A percentile compares a stretch with the other conserved stretches of the same genome.
Evolutionary conservation across 2,888 invertebrate species (phyloP).

Genomic region (Liposcelis brunnea): DNA sequence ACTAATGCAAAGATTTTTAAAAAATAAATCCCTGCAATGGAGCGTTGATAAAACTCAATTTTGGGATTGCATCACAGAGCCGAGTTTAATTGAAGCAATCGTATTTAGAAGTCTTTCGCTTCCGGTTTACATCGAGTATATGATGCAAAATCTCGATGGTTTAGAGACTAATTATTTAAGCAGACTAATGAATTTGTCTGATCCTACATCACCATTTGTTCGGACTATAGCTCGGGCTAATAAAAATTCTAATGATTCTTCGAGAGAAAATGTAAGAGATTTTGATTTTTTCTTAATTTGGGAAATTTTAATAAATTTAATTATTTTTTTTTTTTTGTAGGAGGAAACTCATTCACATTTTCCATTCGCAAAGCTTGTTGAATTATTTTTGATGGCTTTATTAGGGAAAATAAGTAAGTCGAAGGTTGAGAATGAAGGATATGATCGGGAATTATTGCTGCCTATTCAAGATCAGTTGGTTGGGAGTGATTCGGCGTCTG

Average conservation of each 20-base stretch:
- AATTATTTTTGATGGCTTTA: not conserved
- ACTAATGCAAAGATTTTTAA: conserved; percentile 23
- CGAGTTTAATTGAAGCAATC: not conserved
- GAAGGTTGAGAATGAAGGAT: not conserved
- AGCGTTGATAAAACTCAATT: too few species aligned
- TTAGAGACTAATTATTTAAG: too few species aligned
- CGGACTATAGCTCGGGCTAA: too few species aligned
- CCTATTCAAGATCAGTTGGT: not conserved
- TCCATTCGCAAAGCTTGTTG: not conserved
- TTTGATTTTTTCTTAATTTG: too few species aligned
- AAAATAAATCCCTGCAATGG: conserved; percentile 1
- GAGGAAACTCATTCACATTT: not conserved
- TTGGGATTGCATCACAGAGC: not conserved
- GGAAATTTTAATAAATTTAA: too few species aligned
- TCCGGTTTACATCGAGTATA: too few species aligned
- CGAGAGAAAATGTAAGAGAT: too few species aligned
- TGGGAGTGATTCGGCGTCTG: not conserved
- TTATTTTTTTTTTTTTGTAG: not conserved
- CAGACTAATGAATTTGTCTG: too few species aligned
- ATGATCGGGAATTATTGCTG: not conserved
- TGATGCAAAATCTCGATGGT: too few species aligned
- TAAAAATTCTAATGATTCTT: too few species aligned
- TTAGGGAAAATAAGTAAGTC: not conserved
- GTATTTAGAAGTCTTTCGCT: not conserved
- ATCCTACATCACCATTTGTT: too few species aligned